These are phyloP conservation scores for Zygothrica quintamaculata DNA, from an alignment of 2,888 invertebrate genomes.

Conservation along the genomic window DNA sequence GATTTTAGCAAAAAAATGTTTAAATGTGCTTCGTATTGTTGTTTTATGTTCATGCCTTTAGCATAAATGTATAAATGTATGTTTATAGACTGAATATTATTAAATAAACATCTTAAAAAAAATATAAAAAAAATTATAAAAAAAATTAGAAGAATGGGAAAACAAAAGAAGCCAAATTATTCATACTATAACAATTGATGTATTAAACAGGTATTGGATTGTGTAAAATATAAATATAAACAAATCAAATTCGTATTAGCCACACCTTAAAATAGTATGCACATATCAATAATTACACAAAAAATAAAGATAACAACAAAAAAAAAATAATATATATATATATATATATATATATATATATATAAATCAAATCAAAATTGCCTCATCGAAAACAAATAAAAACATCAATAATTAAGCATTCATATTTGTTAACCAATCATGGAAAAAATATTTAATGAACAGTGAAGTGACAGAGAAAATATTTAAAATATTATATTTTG, in stretches of 20 bases:
- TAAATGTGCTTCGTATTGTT: constrained; percentile 58
- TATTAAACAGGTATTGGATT: constrained; percentile 39
- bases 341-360: no score
- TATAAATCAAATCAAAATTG: constrained; percentile 65
- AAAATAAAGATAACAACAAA: constrained; percentile 17
- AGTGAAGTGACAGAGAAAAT: constrained; percentile 31
- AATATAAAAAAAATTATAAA: constrained; percentile 25
- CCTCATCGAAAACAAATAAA: constrained; percentile 64
- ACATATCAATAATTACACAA: constrained; percentile 66
- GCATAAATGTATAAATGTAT: constrained; percentile 77
- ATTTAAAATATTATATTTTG: constrained; percentile 73
- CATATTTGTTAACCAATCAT: constrained; percentile 66
- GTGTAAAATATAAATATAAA: constrained; percentile 45
- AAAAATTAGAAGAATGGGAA: constrained; percentile 28
- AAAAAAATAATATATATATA: constrained; percentile 45
- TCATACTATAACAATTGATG: constrained; percentile 19
- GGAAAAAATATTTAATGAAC: constrained; percentile 34
- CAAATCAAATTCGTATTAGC: constrained; percentile 31
- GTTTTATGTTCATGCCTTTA: constrained; percentile 55
- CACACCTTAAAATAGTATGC: constrained; percentile 63
- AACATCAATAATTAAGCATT: constrained; percentile 41
- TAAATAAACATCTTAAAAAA: constrained; percentile 56
- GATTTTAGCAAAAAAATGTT: constrained; percentile 67
- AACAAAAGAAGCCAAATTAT: constrained; percentile 39
- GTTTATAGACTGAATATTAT: constrained; percentile 80